Base-by-base conservation (phyloP, 2,113 vertebrate species). In the Ochotona princeps region DNA sequence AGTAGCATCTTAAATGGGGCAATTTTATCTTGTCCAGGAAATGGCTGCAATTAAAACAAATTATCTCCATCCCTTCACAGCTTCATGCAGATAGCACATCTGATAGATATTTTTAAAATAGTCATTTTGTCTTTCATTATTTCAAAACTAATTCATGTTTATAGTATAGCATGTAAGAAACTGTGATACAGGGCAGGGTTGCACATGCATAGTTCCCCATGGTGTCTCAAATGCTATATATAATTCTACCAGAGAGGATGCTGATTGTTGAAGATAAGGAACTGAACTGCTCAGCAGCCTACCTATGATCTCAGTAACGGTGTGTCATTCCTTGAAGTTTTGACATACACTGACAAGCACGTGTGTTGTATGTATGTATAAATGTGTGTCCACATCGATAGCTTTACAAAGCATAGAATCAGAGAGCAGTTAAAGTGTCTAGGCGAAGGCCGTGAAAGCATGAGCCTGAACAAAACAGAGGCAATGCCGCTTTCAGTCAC, bases 41-140 rank as follows among this genome's bases (percentile, higher is more conserved):
- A 92, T 54, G 87, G 63, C 73, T 91, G 12, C 84, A 93, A 89
- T 97, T 91, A 94, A 94, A 94, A 76, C 84, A 92, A 89, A 83
- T 94, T 72, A 81, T 74, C 47, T 92, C 82, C 87, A 84, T 84
- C 32, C 67, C 72, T 75, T 87, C 93, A 78, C 18, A 81, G 84
- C 49, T 83, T 94, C 63, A 93, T 87, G 95, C 47, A 66, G 18
- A 94, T 9, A 54, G 28, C 25, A 51, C 63, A 94, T 83, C 63
- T 63, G 38, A 88, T 61, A 72, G 18, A 72, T 21, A 32, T 30
- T 69, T 91, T n/a, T 83, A 28, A 95, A 89, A 76, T 89, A 49
- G 44, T 87, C 70, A 73, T 87, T 85, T 47, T 66, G 28, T 47
- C 30, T 87, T 83, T 79, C 35, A 51, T 95, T 91, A 93, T 87